These are phyloP conservation scores for Enteromius treurensis DNA, from an alignment of 2,797 vertebrate species.

Conservation along the genomic window DNA sequence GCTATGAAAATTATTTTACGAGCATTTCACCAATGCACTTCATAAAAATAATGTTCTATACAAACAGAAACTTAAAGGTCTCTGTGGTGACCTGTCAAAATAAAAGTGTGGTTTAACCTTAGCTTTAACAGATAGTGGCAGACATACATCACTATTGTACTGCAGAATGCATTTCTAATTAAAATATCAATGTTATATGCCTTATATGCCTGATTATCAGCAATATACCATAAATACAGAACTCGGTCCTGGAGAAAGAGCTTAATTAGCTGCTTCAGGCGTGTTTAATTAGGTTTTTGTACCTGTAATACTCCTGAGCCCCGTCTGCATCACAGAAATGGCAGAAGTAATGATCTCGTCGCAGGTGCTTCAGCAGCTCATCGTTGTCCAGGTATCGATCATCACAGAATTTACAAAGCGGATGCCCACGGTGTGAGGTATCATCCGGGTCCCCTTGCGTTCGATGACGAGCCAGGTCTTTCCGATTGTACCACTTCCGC, in stretches of 20 bases:
- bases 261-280: no score
- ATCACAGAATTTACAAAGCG: constrained; percentile 97
- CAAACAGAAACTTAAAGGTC: background rate
- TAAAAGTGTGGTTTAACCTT: background rate
- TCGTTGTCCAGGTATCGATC: constrained; percentile 97
- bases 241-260: no score
- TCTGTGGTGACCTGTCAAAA: background rate
- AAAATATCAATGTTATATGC: background rate
- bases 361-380: constrained; percentile 92
- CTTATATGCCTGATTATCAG: no score
- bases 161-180: background rate
- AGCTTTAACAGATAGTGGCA: background rate
- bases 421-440: constrained; percentile 95
- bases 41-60: background rate
- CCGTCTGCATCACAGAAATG: constrained; percentile 97
- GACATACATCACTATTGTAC: background rate
- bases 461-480: constrained; percentile 94
- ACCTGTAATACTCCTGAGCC: constrained; percentile 98
- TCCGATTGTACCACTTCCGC: constrained; percentile 95
- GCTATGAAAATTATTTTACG: background rate
- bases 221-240: background rate
- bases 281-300: background rate
- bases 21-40: background rate
- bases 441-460: constrained; percentile 95
- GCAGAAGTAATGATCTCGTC: constrained; percentile 96